A percentile compares a stretch with the other conserved stretches of the same genome.
These are phyloP conservation scores for Hylaeus volcanicus DNA, from an alignment of 1,140 invertebrate species.

Conservation along the genomic window DNA sequence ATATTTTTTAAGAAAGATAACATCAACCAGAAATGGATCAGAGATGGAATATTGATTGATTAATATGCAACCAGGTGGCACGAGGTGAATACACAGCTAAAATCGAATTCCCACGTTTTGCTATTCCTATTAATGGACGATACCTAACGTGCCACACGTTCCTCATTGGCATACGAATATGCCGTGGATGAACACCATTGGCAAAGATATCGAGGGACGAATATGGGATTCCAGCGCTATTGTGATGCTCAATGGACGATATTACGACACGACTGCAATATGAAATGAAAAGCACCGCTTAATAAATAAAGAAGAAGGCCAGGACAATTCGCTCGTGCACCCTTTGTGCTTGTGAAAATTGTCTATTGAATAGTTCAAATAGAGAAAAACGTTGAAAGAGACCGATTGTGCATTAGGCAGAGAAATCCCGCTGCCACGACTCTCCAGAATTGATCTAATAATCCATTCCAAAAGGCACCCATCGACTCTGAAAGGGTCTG, in stretches of 20 bases:
- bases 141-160: neutral
- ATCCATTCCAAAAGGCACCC: conserved; percentile 28
- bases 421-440: conserved; percentile 19
- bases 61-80: too few relatives aligned
- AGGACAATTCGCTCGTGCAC: neutral
- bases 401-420: neutral
- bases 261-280: neutral
- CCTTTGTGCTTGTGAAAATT: conserved; percentile 36
- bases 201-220: neutral
- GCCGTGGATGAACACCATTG: neutral
- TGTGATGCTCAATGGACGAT: conserved; percentile 27
- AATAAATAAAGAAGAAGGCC: conserved; percentile 51
- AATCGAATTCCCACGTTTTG: neutral
- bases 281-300: conserved; percentile 20
- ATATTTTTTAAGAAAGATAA: too few relatives aligned
- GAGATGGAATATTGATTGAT: too few relatives aligned
- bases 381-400: conserved; percentile 21
- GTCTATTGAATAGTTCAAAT: conserved; percentile 12
- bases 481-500: neutral
- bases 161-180: conserved; percentile 17
- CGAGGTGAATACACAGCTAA: neutral
- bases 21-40: too few relatives aligned
- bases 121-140: neutral
- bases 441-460: conserved; percentile 8
- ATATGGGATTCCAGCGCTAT: conserved; percentile 25